phyloP scores from a whole-genome alignment of 2,113 vertebrate species.

The Plecotus auritus region DNA sequence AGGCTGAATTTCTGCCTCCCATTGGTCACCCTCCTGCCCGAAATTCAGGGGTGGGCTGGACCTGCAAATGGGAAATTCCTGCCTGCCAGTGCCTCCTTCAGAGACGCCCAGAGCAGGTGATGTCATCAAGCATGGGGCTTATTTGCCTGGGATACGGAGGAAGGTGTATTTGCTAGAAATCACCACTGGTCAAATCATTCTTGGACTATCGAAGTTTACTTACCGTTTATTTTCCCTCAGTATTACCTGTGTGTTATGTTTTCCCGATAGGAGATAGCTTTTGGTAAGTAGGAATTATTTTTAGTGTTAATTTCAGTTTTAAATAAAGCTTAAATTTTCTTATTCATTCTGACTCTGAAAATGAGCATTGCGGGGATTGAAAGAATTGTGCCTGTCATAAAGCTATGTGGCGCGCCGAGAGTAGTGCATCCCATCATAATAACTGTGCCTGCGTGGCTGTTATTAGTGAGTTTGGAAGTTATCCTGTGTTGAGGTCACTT shows the following conservation, averaged over 20 bases:
- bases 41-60: background rate
- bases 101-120: background rate
- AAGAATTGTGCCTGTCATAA: background rate
- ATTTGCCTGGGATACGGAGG: background rate
- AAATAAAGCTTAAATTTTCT: background rate
- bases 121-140: background rate
- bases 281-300: background rate
- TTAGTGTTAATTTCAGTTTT: background rate
- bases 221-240: background rate
- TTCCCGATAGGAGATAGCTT: background rate
- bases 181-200: background rate
- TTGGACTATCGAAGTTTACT: background rate
- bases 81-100: background rate
- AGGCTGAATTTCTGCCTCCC: background rate
- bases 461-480: background rate
- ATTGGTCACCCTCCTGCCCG: background rate
- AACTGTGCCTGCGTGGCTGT: accelerated
- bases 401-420: background rate
- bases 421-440: accelerated
- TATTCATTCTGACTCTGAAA: background rate
- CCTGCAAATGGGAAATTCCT: background rate
- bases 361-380: background rate
- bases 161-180: background rate
- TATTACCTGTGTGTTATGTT: background rate
- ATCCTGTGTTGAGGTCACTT: background rate